phyloP scores from a whole-genome alignment of 2,113 vertebrate genomes.

The Spheniscus mendiculus region DNA sequence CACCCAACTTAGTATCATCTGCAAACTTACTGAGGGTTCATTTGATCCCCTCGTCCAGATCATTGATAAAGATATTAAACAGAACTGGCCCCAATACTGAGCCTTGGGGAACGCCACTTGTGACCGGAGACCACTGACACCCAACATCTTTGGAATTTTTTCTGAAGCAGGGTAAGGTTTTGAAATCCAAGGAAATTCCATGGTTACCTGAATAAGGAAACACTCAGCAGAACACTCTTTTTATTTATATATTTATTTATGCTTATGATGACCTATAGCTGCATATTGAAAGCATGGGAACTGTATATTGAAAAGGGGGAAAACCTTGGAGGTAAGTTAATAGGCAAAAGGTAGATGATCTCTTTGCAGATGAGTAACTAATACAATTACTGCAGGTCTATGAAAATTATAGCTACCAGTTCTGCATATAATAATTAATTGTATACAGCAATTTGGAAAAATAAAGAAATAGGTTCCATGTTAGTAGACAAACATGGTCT shows the following conservation, averaged over 20 bases:
- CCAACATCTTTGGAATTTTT: background rate
- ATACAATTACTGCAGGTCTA: background rate
- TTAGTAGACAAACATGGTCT: conserved; percentile 35
- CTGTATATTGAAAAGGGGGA: background rate
- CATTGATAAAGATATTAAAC: background rate
- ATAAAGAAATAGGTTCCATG: background rate
- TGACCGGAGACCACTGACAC: too few relatives aligned
- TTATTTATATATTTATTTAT: background rate
- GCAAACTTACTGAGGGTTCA: background rate
- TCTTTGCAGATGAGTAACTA: background rate
- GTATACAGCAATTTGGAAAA: background rate
- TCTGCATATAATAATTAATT: background rate
- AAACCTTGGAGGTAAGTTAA: background rate
- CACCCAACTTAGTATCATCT: background rate
- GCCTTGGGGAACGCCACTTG: background rate
- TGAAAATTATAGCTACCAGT: background rate
- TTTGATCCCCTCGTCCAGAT: background rate
- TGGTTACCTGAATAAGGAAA: background rate
- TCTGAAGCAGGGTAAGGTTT: background rate
- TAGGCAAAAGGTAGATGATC: background rate
- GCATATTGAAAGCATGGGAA: background rate
- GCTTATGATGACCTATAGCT: background rate
- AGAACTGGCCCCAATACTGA: background rate
- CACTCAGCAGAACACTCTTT: background rate
- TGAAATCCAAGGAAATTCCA: background rate